Percentiles rank a stretch among this genome's conserved stretches.
phyloP scores from a whole-genome alignment of 2,888 invertebrate species.

The Rotaria macrura region DNA sequence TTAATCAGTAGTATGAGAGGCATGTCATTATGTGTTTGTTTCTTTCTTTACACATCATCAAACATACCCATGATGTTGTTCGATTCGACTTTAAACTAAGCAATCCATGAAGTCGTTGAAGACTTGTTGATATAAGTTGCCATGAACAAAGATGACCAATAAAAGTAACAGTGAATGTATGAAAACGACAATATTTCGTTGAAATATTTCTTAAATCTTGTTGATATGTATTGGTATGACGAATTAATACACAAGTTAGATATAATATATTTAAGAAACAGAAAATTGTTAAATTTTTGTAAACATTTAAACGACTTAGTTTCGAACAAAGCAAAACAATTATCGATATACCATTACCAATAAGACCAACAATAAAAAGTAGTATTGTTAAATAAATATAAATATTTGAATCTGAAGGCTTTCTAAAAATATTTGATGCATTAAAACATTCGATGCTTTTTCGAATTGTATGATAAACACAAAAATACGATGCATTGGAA shows the following conservation, averaged over 20 bases:
- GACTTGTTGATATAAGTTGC: neutral
- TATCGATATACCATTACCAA: neutral
- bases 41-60: neutral
- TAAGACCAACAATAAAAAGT: neutral
- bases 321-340: neutral
- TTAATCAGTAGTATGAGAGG: too few species aligned
- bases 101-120: neutral
- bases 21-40: too few species aligned
- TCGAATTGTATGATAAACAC: neutral
- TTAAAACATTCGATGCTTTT: neutral
- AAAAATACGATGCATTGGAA: neutral
- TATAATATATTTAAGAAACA: conserved; percentile 17
- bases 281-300: neutral
- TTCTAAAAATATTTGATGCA: neutral
- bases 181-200: neutral
- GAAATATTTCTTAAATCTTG: neutral
- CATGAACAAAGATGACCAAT: conserved; percentile 21
- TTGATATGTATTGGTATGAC: neutral
- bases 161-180: neutral
- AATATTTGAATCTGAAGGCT: neutral
- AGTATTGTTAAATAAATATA: neutral
- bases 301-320: neutral
- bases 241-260: neutral
- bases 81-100: neutral
- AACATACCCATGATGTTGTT: neutral